A percentile compares a stretch with the other conserved stretches of the same genome.
phyloP scores from a whole-genome alignment of 2,113 vertebrate species.

The Rhinolophus ferrumequinum region DNA sequence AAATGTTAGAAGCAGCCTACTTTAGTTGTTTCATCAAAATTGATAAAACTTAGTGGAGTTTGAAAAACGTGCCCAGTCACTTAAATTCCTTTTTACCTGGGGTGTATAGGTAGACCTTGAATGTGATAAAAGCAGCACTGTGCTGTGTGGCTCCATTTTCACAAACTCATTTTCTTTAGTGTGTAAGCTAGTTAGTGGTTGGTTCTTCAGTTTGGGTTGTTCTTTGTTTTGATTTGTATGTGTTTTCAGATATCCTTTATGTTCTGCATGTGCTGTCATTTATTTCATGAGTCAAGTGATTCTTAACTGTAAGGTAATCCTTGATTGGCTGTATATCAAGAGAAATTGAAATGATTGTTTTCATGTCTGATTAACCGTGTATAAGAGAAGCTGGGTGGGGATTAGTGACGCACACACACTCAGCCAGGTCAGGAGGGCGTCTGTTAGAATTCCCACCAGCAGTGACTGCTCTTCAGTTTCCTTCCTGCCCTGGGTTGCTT shows the following conservation, averaged over 20 bases:
- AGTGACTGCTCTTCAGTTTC: background rate
- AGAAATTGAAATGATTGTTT: background rate
- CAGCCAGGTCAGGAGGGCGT: background rate
- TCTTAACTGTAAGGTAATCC: background rate
- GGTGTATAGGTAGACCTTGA: background rate
- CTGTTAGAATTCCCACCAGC: background rate
- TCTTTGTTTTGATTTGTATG: background rate
- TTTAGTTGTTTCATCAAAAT: background rate
- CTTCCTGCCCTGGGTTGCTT: background rate
- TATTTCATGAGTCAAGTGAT: background rate
- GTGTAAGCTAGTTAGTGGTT: background rate
- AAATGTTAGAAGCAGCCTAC: background rate
- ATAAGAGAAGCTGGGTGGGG: background rate
- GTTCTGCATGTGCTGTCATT: background rate
- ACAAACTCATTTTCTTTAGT: background rate
- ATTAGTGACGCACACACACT: background rate
- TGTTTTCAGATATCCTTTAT: background rate
- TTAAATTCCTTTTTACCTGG: background rate
- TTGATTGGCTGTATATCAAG: background rate
- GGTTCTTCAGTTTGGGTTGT: background rate
- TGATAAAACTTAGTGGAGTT: background rate
- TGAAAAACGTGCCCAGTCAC: background rate
- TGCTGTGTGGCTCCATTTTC: no score
- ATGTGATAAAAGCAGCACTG: accelerated
- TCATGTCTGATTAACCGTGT: background rate